Evolutionary conservation across 2,797 vertebrate species (phyloP).

Genomic region (Scolopax rusticola): DNA sequence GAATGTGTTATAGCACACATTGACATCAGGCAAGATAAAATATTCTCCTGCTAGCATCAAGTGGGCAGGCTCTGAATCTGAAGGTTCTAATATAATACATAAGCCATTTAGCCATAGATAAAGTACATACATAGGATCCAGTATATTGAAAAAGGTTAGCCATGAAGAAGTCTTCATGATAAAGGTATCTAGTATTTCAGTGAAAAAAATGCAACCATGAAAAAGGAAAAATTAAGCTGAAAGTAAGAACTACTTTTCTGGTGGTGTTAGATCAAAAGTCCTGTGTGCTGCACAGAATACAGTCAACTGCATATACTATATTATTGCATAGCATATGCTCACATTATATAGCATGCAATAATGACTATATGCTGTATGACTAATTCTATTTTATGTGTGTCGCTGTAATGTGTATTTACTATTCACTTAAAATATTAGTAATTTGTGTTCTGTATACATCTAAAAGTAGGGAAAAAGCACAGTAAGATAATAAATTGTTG

Average conservation of each 20-base stretch:
- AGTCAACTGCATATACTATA: neutral
- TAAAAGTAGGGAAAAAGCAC: neutral
- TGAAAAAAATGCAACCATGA: neutral
- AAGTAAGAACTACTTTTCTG: neutral
- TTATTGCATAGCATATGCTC: neutral
- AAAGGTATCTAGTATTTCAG: neutral
- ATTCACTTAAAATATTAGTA: neutral
- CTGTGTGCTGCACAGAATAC: neutral
- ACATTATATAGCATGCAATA: neutral
- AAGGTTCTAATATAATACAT: neutral
- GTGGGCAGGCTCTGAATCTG: neutral
- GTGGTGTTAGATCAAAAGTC: neutral
- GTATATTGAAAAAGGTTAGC: neutral
- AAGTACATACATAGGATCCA: neutral
- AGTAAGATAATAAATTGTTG: neutral
- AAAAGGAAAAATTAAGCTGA: neutral
- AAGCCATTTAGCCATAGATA: neutral
- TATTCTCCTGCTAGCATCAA: neutral
- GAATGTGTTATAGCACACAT: neutral
- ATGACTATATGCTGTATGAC: neutral
- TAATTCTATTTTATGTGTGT: neutral
- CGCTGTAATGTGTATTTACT: neutral
- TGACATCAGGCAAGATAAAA: slow-evolving; percentile 7
- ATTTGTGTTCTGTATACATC: neutral
- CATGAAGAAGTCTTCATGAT: neutral